Conservation (phyloP, 1,140 invertebrate species). For the Megalonaias nervosa region DNA sequence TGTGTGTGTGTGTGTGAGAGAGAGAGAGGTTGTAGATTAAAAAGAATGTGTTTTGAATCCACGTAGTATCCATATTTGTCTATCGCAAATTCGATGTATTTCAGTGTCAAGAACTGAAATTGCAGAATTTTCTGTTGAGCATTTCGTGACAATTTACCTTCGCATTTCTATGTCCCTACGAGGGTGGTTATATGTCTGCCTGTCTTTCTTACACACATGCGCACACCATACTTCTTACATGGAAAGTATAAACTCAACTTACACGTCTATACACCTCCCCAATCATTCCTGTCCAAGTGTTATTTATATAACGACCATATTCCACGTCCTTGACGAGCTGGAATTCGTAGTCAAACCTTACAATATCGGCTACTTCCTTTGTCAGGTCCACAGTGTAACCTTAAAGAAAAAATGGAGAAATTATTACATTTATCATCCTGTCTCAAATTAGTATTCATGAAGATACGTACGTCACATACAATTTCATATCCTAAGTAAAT, state of each 20-base stretch:
- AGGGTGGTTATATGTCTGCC: not conserved
- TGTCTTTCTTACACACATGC: not conserved
- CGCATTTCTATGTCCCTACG: not conserved
- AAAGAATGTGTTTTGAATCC: too few species aligned
- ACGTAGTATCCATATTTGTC: too few species aligned
- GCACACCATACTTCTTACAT: not conserved
- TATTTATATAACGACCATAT: constrained; percentile 74
- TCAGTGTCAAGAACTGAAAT: not conserved
- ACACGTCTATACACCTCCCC: constrained; percentile 94
- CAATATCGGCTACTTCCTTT: constrained; percentile 66
- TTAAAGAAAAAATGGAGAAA: constrained; percentile 10
- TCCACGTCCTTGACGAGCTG: constrained; percentile 52
- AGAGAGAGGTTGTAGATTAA: too few species aligned
- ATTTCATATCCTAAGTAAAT: not conserved
- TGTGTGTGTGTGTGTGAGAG: too few species aligned
- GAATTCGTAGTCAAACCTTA: constrained; percentile 81
- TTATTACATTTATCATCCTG: not conserved
- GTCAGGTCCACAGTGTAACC: constrained; percentile 96
- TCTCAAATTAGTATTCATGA: not conserved
- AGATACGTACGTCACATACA: not conserved
- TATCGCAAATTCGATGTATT: too few species aligned
- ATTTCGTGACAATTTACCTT: too few species aligned
- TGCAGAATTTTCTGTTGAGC: not conserved
- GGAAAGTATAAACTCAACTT: constrained; percentile 65
- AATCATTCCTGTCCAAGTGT: constrained; percentile 97